These are phyloP conservation scores for Lota lota DNA, from an alignment of 2,113 vertebrate species.

Conservation along the genomic window DNA sequence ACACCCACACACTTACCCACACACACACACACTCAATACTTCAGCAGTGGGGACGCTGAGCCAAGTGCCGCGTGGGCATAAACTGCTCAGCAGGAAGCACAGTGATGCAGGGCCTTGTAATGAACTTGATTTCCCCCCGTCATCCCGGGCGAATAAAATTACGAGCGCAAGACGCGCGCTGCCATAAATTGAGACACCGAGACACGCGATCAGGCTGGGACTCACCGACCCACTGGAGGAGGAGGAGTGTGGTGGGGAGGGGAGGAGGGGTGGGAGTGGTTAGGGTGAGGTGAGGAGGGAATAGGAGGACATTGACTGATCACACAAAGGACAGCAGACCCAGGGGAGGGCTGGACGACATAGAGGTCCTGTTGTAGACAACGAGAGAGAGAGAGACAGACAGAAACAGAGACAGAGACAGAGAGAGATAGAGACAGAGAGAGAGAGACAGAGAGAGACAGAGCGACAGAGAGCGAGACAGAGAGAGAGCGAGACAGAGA, in stretches of 20 bases:
- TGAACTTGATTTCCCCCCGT: slow-evolving; percentile 65
- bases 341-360: no score
- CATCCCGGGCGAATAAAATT: slow-evolving; percentile 65
- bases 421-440: no score
- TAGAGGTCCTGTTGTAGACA: no score
- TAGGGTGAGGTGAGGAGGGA: no score
- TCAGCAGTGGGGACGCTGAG: slow-evolving; percentile 32
- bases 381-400: no score
- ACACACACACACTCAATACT: slow-evolving; percentile 16
- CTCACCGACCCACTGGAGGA: not conserved
- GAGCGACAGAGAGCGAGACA: no score
- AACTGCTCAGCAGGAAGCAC: slow-evolving; percentile 49
- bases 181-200: slow-evolving; percentile 47
- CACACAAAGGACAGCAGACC: no score
- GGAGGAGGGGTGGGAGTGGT: not conserved
- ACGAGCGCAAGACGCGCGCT: slow-evolving; percentile 48
- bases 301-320: no score
- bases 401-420: no score
- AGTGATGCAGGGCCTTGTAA: slow-evolving; percentile 66
- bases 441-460: no score
- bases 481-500: no score
- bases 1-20: slow-evolving; percentile 21
- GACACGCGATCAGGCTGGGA: no score
- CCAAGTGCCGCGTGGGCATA: slow-evolving; percentile 34
- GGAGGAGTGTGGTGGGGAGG: not conserved